Conservation (phyloP, 1,140 invertebrate genomes). For the Orussus abietinus region DNA sequence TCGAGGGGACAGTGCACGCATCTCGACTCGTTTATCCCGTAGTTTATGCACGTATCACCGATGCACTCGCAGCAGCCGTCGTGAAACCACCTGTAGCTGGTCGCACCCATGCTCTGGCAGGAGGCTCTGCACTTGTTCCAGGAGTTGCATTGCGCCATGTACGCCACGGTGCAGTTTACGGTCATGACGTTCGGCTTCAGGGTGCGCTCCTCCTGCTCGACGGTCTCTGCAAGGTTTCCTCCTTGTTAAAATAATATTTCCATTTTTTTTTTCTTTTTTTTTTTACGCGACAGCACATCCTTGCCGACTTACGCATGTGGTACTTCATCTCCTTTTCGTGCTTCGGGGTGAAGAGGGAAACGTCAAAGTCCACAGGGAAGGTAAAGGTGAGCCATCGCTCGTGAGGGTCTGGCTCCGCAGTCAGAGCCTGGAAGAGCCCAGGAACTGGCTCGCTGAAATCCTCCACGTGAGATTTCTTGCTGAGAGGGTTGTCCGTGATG, state of each 20-base stretch:
- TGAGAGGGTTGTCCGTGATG: slow-evolving; percentile 65
- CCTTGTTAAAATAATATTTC: slow-evolving; percentile 18
- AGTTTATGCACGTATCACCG: slow-evolving; percentile 84
- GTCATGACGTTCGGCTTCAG: slow-evolving; percentile 63
- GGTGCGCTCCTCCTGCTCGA: slow-evolving; percentile 59
- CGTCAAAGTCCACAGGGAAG: slow-evolving; percentile 70
- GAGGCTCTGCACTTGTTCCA: slow-evolving; percentile 79
- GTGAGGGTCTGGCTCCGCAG: slow-evolving; percentile 69
- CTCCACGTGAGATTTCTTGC: slow-evolving; percentile 82
- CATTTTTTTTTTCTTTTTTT: slow-evolving; percentile 1
- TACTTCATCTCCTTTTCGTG: slow-evolving; percentile 67
- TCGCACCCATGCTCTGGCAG: slow-evolving; percentile 74
- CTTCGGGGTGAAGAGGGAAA: slow-evolving; percentile 51
- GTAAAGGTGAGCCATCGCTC: slow-evolving; percentile 76
- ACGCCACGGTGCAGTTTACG: slow-evolving; percentile 90
- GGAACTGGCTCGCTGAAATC: slow-evolving; percentile 78
- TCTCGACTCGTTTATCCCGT: slow-evolving; percentile 84
- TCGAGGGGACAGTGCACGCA: slow-evolving; percentile 45
- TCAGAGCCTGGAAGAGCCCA: slow-evolving; percentile 77
- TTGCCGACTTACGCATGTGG: slow-evolving; percentile 61
- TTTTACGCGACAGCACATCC: too few relatives aligned
- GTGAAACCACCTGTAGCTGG: slow-evolving; percentile 86
- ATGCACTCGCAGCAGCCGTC: slow-evolving; percentile 94
- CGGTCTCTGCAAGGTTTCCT: slow-evolving; percentile 61
- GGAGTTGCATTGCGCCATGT: slow-evolving; percentile 86